These are phyloP conservation scores for Bubo bubo DNA, from an alignment of 2,113 vertebrate species.

Conservation along the genomic window DNA sequence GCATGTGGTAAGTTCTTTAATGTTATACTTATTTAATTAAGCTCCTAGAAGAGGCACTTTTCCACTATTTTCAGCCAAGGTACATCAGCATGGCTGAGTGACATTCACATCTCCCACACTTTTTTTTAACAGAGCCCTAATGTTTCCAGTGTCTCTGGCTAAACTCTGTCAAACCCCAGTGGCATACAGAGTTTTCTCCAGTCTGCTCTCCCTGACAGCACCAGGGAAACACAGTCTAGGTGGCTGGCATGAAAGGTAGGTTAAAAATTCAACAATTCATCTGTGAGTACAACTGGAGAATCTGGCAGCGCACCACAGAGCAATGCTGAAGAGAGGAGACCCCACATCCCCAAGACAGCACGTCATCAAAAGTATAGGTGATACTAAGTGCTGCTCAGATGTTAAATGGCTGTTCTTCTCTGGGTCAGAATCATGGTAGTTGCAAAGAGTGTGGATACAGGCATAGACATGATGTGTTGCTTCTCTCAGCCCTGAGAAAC, in stretches of 20 bases:
- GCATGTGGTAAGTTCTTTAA: background rate
- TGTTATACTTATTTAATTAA: background rate
- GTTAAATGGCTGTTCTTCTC: background rate
- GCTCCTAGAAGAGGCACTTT: background rate
- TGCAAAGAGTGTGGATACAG: background rate
- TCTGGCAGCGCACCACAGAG: background rate
- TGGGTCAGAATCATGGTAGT: background rate
- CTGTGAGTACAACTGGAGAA: background rate
- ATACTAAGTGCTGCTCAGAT: background rate
- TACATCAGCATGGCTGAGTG: background rate
- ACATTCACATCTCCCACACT: background rate
- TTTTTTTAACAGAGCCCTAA: background rate
- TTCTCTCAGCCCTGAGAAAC: background rate
- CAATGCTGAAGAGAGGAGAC: background rate
- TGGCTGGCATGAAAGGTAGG: background rate
- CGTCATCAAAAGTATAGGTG: accelerated
- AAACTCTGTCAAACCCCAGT: background rate
- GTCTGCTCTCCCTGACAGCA: background rate
- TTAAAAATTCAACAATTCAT: background rate
- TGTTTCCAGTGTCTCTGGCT: background rate
- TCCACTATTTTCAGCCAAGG: background rate
- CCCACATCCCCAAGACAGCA: no score
- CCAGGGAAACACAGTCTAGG: background rate
- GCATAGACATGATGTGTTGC: background rate
- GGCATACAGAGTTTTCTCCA: background rate